Evolutionary conservation across 1,140 invertebrate species (phyloP).

Genomic region (Andrena cerasifolii): DNA sequence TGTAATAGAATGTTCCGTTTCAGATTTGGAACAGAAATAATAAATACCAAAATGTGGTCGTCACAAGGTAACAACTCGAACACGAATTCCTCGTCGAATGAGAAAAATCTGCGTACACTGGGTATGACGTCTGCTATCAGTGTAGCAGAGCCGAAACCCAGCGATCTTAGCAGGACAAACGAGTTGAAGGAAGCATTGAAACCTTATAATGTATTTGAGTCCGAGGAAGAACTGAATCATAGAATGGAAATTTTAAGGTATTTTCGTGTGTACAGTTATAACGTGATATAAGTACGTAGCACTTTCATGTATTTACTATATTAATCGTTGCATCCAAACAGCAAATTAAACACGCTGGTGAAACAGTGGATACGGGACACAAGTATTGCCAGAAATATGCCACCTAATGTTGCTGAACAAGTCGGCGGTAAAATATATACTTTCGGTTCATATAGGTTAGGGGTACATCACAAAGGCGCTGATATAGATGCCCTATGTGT

Average conservation of each 20-base stretch:
- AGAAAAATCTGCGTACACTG: slow-evolving; percentile 81
- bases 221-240: slow-evolving; percentile 94
- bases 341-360: slow-evolving; percentile 94
- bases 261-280: background rate
- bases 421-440: slow-evolving; percentile 99
- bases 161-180: slow-evolving; percentile 91
- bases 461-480: slow-evolving; percentile 97
- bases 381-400: slow-evolving; percentile 94
- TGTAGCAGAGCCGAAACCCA: slow-evolving; percentile 91
- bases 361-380: slow-evolving; percentile 96
- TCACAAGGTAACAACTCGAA: slow-evolving; percentile 70
- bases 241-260: slow-evolving; percentile 90
- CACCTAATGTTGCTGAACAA: slow-evolving; percentile 90
- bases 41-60: slow-evolving; percentile 72
- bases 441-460: slow-evolving; percentile 97
- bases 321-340: slow-evolving; percentile 52
- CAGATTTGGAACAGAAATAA: slow-evolving; percentile 35
- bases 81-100: slow-evolving; percentile 60
- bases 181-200: slow-evolving; percentile 92
- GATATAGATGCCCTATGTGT: slow-evolving; percentile 99
- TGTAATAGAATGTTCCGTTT: slow-evolving; percentile 1
- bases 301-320: background rate
- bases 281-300: background rate
- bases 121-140: slow-evolving; percentile 98
- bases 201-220: slow-evolving; percentile 96